A percentile compares a stretch with the other conserved stretches of the same genome.
These are phyloP conservation scores for Acronicta leporina DNA, from an alignment of 2,888 invertebrate species.

Conservation along the genomic window DNA sequence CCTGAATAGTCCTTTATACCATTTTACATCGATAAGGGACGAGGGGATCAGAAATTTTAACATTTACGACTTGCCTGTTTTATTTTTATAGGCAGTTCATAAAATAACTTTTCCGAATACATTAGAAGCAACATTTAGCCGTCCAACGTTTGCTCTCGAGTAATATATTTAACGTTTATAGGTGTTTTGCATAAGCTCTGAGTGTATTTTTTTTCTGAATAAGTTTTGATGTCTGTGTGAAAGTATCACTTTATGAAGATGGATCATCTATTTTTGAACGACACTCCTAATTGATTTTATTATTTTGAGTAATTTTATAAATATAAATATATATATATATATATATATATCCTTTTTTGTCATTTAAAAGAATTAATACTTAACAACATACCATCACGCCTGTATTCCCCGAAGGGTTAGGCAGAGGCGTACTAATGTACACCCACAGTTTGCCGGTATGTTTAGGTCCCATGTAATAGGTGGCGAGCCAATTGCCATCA, in stretches of 20 bases:
- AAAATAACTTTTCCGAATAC: constrained; percentile 84
- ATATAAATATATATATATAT: too few species aligned
- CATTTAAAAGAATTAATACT: too few species aligned
- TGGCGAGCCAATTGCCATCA: too few species aligned
- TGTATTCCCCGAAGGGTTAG: too few species aligned
- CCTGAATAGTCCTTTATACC: constrained; percentile 66
- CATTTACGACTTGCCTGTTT: constrained; percentile 80
- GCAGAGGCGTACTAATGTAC: too few species aligned
- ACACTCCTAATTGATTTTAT: constrained; percentile 37
- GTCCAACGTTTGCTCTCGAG: constrained; percentile 72
- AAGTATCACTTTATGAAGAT: constrained; percentile 52
- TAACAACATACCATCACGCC: too few species aligned
- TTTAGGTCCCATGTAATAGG: too few species aligned
- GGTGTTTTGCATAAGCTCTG: constrained; percentile 80
- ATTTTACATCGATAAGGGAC: constrained; percentile 75
- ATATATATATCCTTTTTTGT: too few species aligned
- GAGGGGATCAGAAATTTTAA: constrained; percentile 73
- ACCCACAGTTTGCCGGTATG: too few species aligned
- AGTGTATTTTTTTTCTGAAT: constrained; percentile 70
- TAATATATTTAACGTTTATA: constrained; percentile 84
- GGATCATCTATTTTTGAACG: constrained; percentile 21
- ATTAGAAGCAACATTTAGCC: constrained; percentile 76
- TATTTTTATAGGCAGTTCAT: constrained; percentile 85
- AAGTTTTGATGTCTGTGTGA: constrained; percentile 64
- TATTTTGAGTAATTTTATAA: constrained; percentile 15